phyloP scores from a whole-genome alignment of 2,888 invertebrate species.

The Amaurobius ferox region DNA sequence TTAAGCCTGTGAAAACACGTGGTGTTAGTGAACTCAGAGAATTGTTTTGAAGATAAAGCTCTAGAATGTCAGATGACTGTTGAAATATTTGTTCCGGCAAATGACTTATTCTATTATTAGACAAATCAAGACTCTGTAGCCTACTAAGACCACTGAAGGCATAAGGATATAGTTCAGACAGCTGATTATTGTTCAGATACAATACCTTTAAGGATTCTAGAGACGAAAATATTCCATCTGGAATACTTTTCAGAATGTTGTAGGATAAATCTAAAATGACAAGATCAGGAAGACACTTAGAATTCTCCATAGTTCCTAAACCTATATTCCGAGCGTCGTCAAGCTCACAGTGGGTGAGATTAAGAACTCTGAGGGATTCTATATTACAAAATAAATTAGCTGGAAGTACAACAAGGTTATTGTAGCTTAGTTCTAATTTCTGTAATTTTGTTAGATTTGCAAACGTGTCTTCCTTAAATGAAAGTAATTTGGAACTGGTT shows the following conservation, averaged over 20 bases:
- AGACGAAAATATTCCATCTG: conserved; percentile 85
- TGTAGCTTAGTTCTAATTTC: conserved; percentile 74
- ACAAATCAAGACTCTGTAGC: conserved; percentile 89
- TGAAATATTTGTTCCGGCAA: conserved; percentile 90
- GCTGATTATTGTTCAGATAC: conserved; percentile 83
- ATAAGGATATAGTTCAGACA: conserved; percentile 83
- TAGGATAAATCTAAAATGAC: conserved; percentile 83
- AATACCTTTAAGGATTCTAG: conserved; percentile 83
- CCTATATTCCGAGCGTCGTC: conserved; percentile 87
- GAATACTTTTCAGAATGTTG: conserved; percentile 85
- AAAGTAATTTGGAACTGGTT: conserved; percentile 85
- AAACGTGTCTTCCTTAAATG: conserved; percentile 75
- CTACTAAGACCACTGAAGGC: conserved; percentile 88
- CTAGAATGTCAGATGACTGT: conserved; percentile 86
- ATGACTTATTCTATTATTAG: conserved; percentile 88
- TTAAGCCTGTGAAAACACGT: conserved; percentile 82
- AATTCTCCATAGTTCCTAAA: conserved; percentile 64
- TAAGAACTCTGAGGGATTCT: conserved; percentile 81
- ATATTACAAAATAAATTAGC: conserved; percentile 81
- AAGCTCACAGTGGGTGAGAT: conserved; percentile 86
- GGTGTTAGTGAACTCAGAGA: conserved; percentile 91
- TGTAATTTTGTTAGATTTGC: conserved; percentile 74
- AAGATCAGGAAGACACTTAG: conserved; percentile 76
- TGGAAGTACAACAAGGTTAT: conserved; percentile 80
- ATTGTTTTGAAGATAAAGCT: conserved; percentile 93